Base-by-base conservation (phyloP, 2,113 vertebrate species). In the Mesitornis unicolor region DNA sequence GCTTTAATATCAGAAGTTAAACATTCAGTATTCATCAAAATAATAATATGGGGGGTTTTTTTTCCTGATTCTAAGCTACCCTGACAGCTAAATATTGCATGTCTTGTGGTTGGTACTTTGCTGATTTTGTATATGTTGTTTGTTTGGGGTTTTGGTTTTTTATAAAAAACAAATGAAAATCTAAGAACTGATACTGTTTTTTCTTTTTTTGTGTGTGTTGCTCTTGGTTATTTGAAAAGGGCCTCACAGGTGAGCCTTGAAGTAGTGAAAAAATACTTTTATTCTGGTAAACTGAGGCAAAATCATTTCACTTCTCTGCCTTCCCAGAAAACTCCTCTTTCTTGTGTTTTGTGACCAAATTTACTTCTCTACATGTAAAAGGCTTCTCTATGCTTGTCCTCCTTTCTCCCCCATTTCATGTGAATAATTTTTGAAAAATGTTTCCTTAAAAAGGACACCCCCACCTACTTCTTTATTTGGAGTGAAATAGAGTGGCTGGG, bases 1-100 rank as follows among this genome's bases (percentile, higher is more conserved):
- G 35, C 93, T 82, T 93, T 87, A 86, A 89, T 47, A 78, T 70
- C 68, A 40, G 64, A 81, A 88, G 28, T 85, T 86, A 89, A 93
- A 80, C 26, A 74, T 93, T 73, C 21, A 11, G 43, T 74, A 6
- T 61, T 88, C 51, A 67, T 95, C 36, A 67, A 89, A 93, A 77
- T 33, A 90, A 71, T 33, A 69, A 76, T 74, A 70, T 0, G n/a
- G n/a, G n/a, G n/a, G n/a, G n/a, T 73, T 18, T 4, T 57, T 94
- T 86, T 88, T 51, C 31, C 63, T 54, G 33, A 53, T 68, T 83
- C 40, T 85, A 90, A 76, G 33, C 35, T 75, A 77, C 29, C 18
- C 51, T 95, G 71, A 63, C 80, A 86, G 20, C 42, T 54, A 36
- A 73, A 76, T 67, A 18, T 16, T 59, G 3, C 6, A 1, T 40